Conservation (phyloP, 2,888 invertebrate species). For the Dasypogon diadema region DNA sequence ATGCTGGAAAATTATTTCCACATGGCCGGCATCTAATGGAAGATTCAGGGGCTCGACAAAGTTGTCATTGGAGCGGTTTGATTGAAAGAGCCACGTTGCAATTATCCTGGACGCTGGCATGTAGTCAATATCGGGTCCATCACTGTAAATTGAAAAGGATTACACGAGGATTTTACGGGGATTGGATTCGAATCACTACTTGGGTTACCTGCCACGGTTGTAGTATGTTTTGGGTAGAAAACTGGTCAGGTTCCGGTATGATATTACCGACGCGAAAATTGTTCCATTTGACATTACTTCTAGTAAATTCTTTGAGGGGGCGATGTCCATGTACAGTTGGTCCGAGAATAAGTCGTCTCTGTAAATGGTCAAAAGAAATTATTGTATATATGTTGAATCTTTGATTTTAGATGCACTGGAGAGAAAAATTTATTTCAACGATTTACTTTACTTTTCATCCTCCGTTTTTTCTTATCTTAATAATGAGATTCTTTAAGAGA, state of each 20-base stretch:
- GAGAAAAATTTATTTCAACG: no score
- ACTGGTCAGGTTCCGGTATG: slow-evolving; percentile 68
- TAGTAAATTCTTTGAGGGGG: slow-evolving; percentile 63
- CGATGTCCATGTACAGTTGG: slow-evolving; percentile 68
- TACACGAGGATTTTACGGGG: background rate
- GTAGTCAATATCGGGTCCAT: slow-evolving; percentile 62
- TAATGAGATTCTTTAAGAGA: no score
- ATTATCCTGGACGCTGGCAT: slow-evolving; percentile 68
- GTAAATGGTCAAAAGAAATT: no score
- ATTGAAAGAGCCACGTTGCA: slow-evolving; percentile 68
- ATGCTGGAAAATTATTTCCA: slow-evolving; percentile 69
- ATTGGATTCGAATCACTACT: no score
- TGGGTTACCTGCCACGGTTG: slow-evolving; percentile 66
- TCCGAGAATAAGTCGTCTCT: slow-evolving; percentile 68
- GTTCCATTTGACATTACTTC: slow-evolving; percentile 67
- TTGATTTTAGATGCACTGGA: no score
- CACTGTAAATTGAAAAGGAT: slow-evolving; percentile 52
- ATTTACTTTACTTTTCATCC: no score
- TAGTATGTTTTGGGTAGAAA: slow-evolving; percentile 68
- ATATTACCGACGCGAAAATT: slow-evolving; percentile 67
- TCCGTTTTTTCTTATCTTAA: no score
- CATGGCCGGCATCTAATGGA: slow-evolving; percentile 67
- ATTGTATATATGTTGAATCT: no score
- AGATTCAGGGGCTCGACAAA: slow-evolving; percentile 65
- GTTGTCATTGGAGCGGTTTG: slow-evolving; percentile 67